These are phyloP conservation scores for Glaucomys volans DNA, from an alignment of 2,113 vertebrate species.

Conservation along the genomic window DNA sequence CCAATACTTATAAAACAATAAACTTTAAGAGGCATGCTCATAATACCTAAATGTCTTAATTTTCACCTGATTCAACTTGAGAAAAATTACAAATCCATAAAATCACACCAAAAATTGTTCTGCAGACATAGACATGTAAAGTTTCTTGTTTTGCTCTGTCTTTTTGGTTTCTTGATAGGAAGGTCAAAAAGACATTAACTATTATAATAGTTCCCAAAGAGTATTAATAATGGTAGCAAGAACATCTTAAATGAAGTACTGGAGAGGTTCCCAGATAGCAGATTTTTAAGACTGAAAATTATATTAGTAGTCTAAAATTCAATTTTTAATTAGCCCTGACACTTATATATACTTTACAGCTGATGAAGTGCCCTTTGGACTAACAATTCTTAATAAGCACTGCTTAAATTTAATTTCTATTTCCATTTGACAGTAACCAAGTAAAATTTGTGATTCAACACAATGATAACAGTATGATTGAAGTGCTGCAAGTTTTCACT, in stretches of 20 bases:
- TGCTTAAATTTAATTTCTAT: slow-evolving; percentile 79
- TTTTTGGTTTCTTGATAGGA: background rate
- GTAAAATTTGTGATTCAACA: slow-evolving; percentile 65
- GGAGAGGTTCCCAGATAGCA: slow-evolving; percentile 52
- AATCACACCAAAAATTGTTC: background rate
- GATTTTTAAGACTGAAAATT: slow-evolving; percentile 63
- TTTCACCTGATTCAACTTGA: background rate
- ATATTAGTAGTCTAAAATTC: slow-evolving; percentile 67
- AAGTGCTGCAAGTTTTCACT: slow-evolving; percentile 29
- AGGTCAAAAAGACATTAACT: slow-evolving; percentile 43
- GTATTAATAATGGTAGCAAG: slow-evolving; percentile 44
- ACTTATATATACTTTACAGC: slow-evolving; percentile 72
- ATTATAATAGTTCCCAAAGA: background rate
- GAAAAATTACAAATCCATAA: background rate
- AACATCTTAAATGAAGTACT: slow-evolving; percentile 40
- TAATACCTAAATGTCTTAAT: background rate
- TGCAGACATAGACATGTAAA: background rate
- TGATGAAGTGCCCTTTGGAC: slow-evolving; percentile 75
- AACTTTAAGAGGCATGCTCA: background rate
- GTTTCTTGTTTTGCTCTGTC: background rate
- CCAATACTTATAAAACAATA: background rate
- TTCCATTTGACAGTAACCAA: slow-evolving; percentile 77
- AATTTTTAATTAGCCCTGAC: slow-evolving; percentile 77
- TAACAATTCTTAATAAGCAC: slow-evolving; percentile 75
- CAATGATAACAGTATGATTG: slow-evolving; percentile 33